Evolutionary conservation across 2,113 vertebrate species (phyloP).

Genomic region (Merops nubicus): DNA sequence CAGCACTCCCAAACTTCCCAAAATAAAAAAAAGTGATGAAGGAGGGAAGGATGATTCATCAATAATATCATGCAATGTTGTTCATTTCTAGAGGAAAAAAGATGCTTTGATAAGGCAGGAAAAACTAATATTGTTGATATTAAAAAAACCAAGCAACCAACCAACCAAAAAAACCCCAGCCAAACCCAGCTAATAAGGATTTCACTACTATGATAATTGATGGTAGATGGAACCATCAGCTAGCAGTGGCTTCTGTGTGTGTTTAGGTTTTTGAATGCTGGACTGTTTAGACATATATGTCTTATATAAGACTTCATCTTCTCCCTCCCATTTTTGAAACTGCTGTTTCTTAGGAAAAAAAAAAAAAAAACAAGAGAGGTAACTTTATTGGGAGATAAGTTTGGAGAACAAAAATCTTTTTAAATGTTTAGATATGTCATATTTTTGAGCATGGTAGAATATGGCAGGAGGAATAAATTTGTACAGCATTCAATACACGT

Average conservation of each 20-base stretch:
- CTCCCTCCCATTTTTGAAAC: not conserved
- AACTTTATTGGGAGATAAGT: not conserved
- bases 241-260: not conserved
- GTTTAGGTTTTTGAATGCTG: not conserved
- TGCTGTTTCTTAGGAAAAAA: not conserved
- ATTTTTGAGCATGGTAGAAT: not conserved
- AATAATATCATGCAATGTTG: not conserved
- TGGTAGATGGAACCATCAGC: not conserved
- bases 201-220: conserved; percentile 36
- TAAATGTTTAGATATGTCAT: not conserved
- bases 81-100: not conserved
- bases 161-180: too few relatives aligned
- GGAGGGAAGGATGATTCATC: not conserved
- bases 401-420: not conserved
- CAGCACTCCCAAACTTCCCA: not conserved
- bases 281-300: too few relatives aligned
- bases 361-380: too few relatives aligned
- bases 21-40: not conserved
- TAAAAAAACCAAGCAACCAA: not conserved
- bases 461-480: not conserved
- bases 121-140: conserved; percentile 1
- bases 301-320: not conserved
- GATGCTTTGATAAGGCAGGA: not conserved
- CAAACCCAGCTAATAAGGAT: too few relatives aligned
- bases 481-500: not conserved